Evolutionary conservation across 2,888 invertebrate species (phyloP).

Genomic region (Ophioninae sp.): DNA sequence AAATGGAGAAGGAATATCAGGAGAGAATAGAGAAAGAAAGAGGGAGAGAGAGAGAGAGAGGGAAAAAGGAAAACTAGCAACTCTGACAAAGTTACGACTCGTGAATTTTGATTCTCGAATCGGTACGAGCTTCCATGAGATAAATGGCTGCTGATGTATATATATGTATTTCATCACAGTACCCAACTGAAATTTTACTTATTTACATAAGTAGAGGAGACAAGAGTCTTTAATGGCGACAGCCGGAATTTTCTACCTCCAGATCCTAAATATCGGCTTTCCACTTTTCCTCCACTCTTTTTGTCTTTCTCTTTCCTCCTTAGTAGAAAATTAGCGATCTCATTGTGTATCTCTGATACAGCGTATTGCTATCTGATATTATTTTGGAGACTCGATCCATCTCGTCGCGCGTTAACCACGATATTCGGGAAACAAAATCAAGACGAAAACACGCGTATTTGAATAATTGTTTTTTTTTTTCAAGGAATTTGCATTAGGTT

Average conservation of each 20-base stretch:
- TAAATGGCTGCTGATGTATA: not conserved
- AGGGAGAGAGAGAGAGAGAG: not conserved
- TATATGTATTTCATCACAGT: constrained; percentile 33
- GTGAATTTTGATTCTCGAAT: constrained; percentile 46
- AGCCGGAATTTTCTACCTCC: constrained; percentile 56
- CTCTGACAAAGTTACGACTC: constrained; percentile 6
- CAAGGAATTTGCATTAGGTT: not conserved
- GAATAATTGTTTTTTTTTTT: not conserved
- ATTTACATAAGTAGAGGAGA: constrained; percentile 75
- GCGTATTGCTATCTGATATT: not conserved
- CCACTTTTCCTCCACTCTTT: not conserved
- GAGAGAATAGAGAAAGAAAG: not conserved
- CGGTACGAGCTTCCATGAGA: constrained; percentile 18
- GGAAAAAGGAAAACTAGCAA: not conserved
- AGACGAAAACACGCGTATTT: not conserved
- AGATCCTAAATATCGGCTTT: constrained; percentile 10
- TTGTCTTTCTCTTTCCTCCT: constrained; percentile 4
- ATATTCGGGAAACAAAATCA: not conserved
- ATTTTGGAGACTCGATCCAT: not conserved
- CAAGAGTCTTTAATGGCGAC: constrained; percentile 69
- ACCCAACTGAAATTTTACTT: constrained; percentile 69
- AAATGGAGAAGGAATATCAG: constrained; percentile 17
- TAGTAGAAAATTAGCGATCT: constrained; percentile 48
- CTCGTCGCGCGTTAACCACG: not conserved
- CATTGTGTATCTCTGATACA: not conserved